Evolutionary conservation across 2,888 invertebrate genomes (phyloP).

Genomic region (Cataglyphis albicans): DNA sequence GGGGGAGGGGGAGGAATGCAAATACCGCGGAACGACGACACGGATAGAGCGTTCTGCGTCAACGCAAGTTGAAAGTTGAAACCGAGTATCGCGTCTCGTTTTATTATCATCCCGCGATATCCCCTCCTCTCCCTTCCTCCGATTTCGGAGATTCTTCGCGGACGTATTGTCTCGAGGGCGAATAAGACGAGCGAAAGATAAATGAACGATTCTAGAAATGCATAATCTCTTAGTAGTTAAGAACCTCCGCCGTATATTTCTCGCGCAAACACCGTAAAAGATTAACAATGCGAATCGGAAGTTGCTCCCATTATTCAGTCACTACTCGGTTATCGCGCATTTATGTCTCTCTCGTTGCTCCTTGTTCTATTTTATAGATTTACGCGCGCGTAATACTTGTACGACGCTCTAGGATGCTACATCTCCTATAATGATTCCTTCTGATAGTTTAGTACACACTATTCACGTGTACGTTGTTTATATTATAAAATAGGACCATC

Average conservation of each 20-base stretch:
- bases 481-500: background rate
- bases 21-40: conserved; percentile 25
- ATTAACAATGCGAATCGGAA: conserved; percentile 31
- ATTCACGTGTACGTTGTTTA: background rate
- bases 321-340: conserved; percentile 62
- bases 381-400: conserved; percentile 25
- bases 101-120: background rate
- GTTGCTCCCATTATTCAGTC: conserved; percentile 58
- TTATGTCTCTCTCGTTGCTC: conserved; percentile 53
- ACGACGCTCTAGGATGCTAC: background rate
- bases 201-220: background rate
- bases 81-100: conserved; percentile 5
- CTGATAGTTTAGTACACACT: background rate
- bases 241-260: conserved; percentile 1
- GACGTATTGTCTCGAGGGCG: background rate
- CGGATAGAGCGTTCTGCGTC: background rate
- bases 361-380: conserved; percentile 46
- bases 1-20: conserved; percentile 10
- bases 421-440: conserved; percentile 8
- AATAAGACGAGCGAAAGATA: background rate
- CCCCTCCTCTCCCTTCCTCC: background rate
- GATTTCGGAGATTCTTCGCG: background rate
- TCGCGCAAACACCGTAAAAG: background rate
- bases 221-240: background rate
- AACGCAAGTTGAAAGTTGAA: conserved; percentile 28